A percentile compares a stretch with the other conserved stretches of the same genome.
Conservation (phyloP, 2,888 invertebrate genomes). For the Epinotia brunnichana region DNA sequence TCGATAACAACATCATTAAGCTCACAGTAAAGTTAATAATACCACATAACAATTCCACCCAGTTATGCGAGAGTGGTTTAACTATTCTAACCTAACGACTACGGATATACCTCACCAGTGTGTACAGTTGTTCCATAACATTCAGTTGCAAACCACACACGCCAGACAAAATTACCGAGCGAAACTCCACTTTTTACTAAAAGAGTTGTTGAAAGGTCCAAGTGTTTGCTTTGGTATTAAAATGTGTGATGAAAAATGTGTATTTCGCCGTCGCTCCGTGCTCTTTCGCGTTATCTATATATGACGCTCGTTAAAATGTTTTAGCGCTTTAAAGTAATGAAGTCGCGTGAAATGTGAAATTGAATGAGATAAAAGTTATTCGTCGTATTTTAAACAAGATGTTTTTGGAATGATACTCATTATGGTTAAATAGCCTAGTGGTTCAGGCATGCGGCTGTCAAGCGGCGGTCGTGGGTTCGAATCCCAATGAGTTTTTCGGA, state of each 20-base stretch:
- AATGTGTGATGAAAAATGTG: slow-evolving; percentile 32
- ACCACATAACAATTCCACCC: no score
- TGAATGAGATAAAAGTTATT: slow-evolving; percentile 14
- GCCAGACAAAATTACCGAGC: slow-evolving; percentile 1
- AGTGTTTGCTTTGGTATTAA: slow-evolving; percentile 28
- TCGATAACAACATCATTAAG: no score
- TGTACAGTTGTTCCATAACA: background rate
- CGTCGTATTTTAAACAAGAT: background rate
- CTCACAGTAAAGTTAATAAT: no score
- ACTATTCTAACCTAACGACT: background rate
- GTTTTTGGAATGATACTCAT: background rate
- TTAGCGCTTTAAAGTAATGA: slow-evolving; percentile 27
- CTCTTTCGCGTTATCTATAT: slow-evolving; percentile 18
- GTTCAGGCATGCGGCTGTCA: no score
- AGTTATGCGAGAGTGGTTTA: no score
- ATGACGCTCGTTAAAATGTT: slow-evolving; percentile 31
- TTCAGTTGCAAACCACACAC: background rate
- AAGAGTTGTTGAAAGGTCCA: slow-evolving; percentile 21
- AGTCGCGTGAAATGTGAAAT: slow-evolving; percentile 13
- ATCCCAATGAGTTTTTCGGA: no score
- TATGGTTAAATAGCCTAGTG: no score
- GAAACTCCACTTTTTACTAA: slow-evolving; percentile 1
- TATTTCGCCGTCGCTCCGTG: slow-evolving; percentile 6
- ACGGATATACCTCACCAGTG: background rate
- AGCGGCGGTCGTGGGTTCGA: no score